phyloP scores from a whole-genome alignment of 2,888 invertebrate species.

The Celastrina argiolus region DNA sequence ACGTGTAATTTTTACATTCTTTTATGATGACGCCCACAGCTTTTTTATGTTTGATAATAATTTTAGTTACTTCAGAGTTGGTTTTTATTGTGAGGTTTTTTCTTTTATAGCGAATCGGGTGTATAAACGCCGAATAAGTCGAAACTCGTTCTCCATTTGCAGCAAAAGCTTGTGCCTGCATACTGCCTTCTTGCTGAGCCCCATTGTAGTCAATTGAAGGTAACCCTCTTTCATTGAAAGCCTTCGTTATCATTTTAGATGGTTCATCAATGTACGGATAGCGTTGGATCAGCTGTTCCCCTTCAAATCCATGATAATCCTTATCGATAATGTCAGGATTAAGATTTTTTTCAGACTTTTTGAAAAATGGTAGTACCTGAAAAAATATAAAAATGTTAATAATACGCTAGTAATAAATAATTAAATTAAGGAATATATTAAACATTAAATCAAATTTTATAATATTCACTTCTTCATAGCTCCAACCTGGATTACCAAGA shows the following conservation, averaged over 20 bases:
- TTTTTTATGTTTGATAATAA: conserved; percentile 65
- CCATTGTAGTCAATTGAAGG: conserved; percentile 76
- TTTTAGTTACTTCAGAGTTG: conserved; percentile 70
- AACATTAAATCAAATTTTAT: not conserved
- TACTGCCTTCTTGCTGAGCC: conserved; percentile 72
- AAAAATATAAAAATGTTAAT: not conserved
- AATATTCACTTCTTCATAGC: conserved; percentile 68
- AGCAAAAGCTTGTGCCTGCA: conserved; percentile 75
- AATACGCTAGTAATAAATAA: not conserved
- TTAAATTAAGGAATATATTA: not conserved
- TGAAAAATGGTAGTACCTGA: conserved; percentile 81
- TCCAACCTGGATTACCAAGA: conserved; percentile 79
- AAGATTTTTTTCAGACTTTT: conserved; percentile 79
- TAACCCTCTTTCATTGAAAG: conserved; percentile 78
- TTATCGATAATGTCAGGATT: conserved; percentile 67
- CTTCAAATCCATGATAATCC: conserved; percentile 77
- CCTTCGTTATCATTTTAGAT: conserved; percentile 70
- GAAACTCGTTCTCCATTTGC: conserved; percentile 77
- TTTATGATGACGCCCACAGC: conserved; percentile 53
- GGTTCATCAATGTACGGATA: conserved; percentile 79
- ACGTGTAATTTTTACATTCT: conserved; percentile 34
- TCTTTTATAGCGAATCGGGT: conserved; percentile 76
- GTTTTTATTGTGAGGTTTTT: conserved; percentile 72
- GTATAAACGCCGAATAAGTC: conserved; percentile 81
- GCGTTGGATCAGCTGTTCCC: conserved; percentile 78